Evolutionary conservation across 1,140 invertebrate species (phyloP).

Genomic region (Drosophila triauraria): DNA sequence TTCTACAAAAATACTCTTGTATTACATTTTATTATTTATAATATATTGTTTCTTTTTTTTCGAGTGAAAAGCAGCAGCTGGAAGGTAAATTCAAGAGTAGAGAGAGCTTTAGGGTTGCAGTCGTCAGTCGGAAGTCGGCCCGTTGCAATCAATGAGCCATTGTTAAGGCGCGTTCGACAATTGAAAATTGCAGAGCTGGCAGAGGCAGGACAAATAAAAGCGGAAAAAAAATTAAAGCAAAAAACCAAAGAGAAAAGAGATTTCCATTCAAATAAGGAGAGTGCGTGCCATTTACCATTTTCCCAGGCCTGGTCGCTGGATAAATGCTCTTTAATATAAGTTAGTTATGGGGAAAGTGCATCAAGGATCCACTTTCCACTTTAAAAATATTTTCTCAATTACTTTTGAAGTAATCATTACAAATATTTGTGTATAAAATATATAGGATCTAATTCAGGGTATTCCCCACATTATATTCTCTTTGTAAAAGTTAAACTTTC

Average conservation of each 20-base stretch:
- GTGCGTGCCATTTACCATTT: conserved; percentile 31
- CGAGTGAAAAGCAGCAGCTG: background rate
- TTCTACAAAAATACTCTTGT: too few species aligned
- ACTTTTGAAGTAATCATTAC: too few species aligned
- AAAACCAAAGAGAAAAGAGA: conserved; percentile 15
- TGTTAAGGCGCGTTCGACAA: conserved; percentile 76
- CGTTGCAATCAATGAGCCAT: conserved; percentile 73
- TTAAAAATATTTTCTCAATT: too few species aligned
- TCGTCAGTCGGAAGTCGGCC: conserved; percentile 12
- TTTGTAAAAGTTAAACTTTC: background rate
- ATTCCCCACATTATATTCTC: background rate
- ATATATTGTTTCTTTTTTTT: background rate
- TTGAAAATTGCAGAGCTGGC: conserved; percentile 60
- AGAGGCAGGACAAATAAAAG: conserved; percentile 21
- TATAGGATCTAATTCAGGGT: too few species aligned
- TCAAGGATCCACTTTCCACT: too few species aligned
- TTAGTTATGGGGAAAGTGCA: background rate
- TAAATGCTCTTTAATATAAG: background rate
- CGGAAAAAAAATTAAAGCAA: conserved; percentile 31
- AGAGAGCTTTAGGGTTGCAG: background rate
- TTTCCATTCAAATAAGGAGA: conserved; percentile 19
- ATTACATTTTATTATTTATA: background rate
- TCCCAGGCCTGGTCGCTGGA: background rate
- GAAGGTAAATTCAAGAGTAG: background rate
- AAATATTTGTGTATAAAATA: too few species aligned